A percentile compares a stretch with the other conserved stretches of the same genome.
Evolutionary conservation across 1,140 invertebrate genomes (phyloP).

Genomic region (Aphis craccivora): DNA sequence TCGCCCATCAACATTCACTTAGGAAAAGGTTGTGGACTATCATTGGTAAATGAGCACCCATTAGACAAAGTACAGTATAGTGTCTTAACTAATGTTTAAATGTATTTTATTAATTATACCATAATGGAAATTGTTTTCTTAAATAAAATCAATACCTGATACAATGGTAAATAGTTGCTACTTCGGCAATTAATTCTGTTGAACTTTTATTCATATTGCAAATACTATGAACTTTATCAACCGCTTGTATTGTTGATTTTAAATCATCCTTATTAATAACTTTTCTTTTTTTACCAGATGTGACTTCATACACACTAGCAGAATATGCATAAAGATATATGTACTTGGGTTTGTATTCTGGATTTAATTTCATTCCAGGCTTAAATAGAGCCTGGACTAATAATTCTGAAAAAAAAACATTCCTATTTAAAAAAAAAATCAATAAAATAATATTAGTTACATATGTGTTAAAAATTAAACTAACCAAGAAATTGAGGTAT

Average conservation of each 20-base stretch:
- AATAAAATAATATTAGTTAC: neutral
- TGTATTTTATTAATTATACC: neutral
- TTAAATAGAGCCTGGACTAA: conserved; percentile 94
- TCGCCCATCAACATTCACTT: neutral
- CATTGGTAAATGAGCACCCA: neutral
- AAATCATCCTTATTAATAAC: conserved; percentile 83
- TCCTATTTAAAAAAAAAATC: neutral
- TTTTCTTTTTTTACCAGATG: conserved; percentile 75
- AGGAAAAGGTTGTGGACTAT: neutral
- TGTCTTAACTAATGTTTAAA: neutral
- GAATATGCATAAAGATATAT: conserved; percentile 95
- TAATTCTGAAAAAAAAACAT: conserved; percentile 74
- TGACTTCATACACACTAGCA: conserved; percentile 85
- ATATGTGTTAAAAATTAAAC: conserved; percentile 14
- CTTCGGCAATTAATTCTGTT: conserved; percentile 89
- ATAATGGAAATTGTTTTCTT: neutral
- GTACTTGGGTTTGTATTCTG: conserved; percentile 97
- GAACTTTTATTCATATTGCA: conserved; percentile 91
- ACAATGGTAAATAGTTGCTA: conserved; percentile 89
- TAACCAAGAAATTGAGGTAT: conserved; percentile 93
- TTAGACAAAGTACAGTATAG: neutral
- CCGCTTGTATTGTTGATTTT: conserved; percentile 87
- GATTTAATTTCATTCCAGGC: conserved; percentile 90
- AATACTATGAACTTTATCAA: conserved; percentile 93
- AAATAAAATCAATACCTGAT: conserved; percentile 71